Conservation (phyloP, 2,888 invertebrate species). For the Rotaria socialis region DNA sequence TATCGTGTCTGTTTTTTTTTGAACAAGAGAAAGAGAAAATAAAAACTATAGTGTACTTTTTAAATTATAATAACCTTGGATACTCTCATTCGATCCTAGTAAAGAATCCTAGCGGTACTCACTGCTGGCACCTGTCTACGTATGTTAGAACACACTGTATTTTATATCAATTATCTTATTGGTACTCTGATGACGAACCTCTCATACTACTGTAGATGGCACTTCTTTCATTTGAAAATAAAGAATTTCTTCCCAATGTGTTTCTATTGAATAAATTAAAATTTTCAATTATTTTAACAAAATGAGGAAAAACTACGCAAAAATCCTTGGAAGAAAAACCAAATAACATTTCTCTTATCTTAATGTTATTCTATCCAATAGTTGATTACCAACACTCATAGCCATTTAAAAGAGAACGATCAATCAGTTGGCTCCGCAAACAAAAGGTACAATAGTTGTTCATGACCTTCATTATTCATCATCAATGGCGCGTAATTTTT, state of each 20-base stretch:
- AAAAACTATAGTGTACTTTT: too few relatives aligned
- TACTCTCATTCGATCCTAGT: too few relatives aligned
- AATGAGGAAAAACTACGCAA: neutral
- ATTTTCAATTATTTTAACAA: neutral
- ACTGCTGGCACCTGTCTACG: too few relatives aligned
- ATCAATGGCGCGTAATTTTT: neutral
- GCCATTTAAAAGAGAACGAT: neutral
- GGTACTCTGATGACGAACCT: neutral
- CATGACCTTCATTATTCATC: neutral
- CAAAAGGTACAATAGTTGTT: neutral
- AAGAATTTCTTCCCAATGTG: neutral
- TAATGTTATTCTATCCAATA: slow-evolving; percentile 18
- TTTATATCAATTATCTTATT: neutral
- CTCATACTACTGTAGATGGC: neutral
- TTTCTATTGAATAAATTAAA: neutral
- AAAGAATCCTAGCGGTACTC: too few relatives aligned
- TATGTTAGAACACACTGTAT: too few relatives aligned
- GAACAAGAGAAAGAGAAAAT: too few relatives aligned
- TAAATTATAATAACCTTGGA: too few relatives aligned
- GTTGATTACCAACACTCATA: neutral
- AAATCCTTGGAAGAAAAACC: neutral
- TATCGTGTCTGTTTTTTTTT: too few relatives aligned
- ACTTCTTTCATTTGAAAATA: neutral
- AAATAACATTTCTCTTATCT: neutral
- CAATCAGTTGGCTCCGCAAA: neutral